Base-by-base conservation (phyloP, 1,140 invertebrate genomes). In the Pogonognathellus flavescens region DNA sequence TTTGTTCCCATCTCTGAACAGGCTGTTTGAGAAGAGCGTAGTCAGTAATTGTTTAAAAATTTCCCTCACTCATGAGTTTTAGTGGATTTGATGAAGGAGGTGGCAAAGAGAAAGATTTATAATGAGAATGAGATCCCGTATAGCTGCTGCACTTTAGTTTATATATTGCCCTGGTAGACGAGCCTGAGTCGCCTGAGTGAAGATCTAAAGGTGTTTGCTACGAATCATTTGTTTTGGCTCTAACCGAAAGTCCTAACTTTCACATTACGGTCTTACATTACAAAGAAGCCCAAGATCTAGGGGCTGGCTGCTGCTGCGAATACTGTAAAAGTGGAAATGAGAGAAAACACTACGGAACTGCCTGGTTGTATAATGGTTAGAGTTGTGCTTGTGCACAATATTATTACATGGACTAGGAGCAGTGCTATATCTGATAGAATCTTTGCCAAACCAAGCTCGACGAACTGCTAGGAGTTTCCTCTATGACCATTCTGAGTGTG, bases 81-180 rank as follows among this genome's bases (percentile, higher is more conserved):
- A 55, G 16, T 55, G 53, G 8, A 62, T 18, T 62, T 62, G 14
- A 62, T 62, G 59, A 62, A 57, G 59, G 59, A 62, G 59, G 59
- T 62, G 59, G 59, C 14, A 62, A 62, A 62, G 18, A 20, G 59
- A 20, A 62, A 62, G 14, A 62, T 62, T 62, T 62, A 62, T 62
- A 57, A 13, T 57, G 53, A n/a, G 53, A 57, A n/a, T 57, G 31
- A 41, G 31, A 41, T 41, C 31, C 31, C 2, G 31, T 41, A 41
- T 41, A 41, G 1, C 31, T 57, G 53, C 11, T 13, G 11, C 53
- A 57, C 53, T 57, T n/a, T 57, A 57, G n/a, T 57, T n/a, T 57
- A 57, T 57, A 57, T 57, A 57, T 57, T 57, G n/a, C 53, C 9
- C n/a, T 14, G 1, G 53, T 2, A 57, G 53, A 57, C 11, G 11